Base-by-base conservation (phyloP, 2,113 vertebrate species). In the Rhombomys opimus region DNA sequence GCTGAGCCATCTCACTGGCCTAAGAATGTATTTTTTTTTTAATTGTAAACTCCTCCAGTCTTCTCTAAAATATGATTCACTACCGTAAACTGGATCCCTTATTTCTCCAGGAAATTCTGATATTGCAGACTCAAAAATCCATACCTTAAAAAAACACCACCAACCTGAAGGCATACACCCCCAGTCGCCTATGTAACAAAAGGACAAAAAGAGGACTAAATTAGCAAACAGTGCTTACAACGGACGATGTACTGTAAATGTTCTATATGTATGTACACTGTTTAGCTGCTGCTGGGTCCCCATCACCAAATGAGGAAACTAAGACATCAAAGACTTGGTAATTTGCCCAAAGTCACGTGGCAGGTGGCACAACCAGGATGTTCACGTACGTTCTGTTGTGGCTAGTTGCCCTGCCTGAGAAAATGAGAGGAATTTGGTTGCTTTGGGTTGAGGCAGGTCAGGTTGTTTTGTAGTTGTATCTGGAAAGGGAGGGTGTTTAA, bases 341-440 rank as follows among this genome's bases (percentile, higher is more conserved):
- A 76, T 81, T 95, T 89, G 22, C 68, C 70, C 87, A 91, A 87
- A 73, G 46, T 92, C 94, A 93, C 52, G 59, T 2, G 41, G 35
- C 77, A 89, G 87, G 50, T 77, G 59, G 63, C 82, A 95, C 73
- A 92, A 63, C 23, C 17, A 91, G 81, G 41, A 78, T 93, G 57
- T 87, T 30, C 87, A 72, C 23, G 41, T 61, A 78, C 78, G 63
- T n/a, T 95, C 72, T 50, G 77, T 6, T 46, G 52, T 82, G 61
- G 35, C 92, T 94, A 95, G 75, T 38, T 73, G 50, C 27, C 91
- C 41, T 91, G 50, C 73, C 59, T 91, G 77, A 87, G 73, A 97
- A 92, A 93, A 96, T 94, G 90, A 93, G 87, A 94, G 75, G 80
- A 96, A 95, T 89, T 90, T 89, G 95, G 84, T 27, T 95, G 82